phyloP scores from a whole-genome alignment of 2,797 vertebrate genomes.

The Ctenochaetus hawaiiensis region DNA sequence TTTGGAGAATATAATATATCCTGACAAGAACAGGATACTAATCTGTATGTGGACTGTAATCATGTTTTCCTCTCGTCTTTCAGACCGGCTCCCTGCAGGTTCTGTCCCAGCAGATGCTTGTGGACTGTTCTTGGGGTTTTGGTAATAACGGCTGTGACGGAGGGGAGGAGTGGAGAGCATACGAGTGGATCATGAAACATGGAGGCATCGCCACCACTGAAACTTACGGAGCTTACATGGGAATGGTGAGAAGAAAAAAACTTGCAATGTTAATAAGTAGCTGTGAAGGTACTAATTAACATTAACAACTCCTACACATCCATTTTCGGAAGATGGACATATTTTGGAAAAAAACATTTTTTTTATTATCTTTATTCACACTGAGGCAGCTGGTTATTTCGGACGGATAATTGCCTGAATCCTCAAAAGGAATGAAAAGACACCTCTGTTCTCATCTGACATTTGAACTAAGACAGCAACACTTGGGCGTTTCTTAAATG shows the following conservation, averaged over 20 bases:
- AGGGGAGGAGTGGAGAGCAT: slow-evolving; percentile 88
- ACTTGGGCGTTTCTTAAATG: too few species aligned
- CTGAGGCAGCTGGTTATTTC: background rate
- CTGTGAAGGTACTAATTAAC: background rate
- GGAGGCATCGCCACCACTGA: slow-evolving; percentile 88
- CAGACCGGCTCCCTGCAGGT: slow-evolving; percentile 85
- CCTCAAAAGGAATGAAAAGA: background rate
- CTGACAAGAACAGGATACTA: background rate
- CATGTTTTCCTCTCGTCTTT: background rate
- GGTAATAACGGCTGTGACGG: slow-evolving; percentile 89
- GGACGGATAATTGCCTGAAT: background rate
- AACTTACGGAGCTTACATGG: slow-evolving; percentile 86
- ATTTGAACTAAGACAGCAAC: background rate
- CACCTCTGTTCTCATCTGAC: background rate
- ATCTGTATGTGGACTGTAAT: background rate
- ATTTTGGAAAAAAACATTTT: too few species aligned
- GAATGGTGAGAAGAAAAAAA: slow-evolving; percentile 81
- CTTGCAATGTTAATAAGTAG: background rate
- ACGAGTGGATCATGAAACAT: slow-evolving; percentile 89
- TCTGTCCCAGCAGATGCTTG: slow-evolving; percentile 89
- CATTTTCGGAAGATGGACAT: background rate
- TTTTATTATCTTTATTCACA: background rate
- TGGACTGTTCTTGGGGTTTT: slow-evolving; percentile 89
- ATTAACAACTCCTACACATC: background rate
- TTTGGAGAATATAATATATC: background rate